Base-by-base conservation (phyloP, 2,888 invertebrate genomes). In the Sminthurides aquaticus region DNA sequence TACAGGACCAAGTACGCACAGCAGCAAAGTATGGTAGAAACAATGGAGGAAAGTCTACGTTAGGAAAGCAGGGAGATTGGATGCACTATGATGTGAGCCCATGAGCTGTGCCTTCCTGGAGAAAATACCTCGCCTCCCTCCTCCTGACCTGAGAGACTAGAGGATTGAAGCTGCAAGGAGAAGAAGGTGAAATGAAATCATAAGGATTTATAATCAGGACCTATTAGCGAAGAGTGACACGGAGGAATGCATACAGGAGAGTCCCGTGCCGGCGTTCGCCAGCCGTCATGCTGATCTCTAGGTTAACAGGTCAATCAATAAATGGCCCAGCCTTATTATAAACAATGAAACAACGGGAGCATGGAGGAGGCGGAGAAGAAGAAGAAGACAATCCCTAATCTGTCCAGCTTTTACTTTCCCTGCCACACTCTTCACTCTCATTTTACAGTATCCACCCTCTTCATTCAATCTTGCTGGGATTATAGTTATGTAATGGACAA, bases 231-330 rank as follows among this genome's bases (percentile, higher is more conserved):
- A 8, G 11, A 8, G 52, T 52, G 52, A 52, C 52, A 52, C 3
- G 22, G 5, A 5, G 52, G 52, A 52, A 52, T 52, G 52, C 22
- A 52, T 3, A 57, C 20, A 8, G n/a, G 22, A n/a, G n/a, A n/a
- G 55, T 27, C 62, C 57, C 62, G 62, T 62, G 62, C 62, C 62
- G 49, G 62, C 62, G 57, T 57, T 62, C 43, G 48, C 49, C 62
- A 26, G 49, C 34, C 26, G 49, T 62, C 62, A 56, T 62, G 62
- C 57, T 56, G 62, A 57, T 56, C 56, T 43, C 49, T 22, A 49
- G 62, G 62, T 62, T 56, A 62, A 62, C 62, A 62, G 62, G 62
- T 62, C 62, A 62, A 62, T 62, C 60, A 60, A 60, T 60, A 56
- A 62, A 24, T 27, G 43, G 57, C 62, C 62, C 62, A 62, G 8